Base-by-base conservation (phyloP, 2,888 invertebrate species). In the Rhimphoctona megacephalus region DNA sequence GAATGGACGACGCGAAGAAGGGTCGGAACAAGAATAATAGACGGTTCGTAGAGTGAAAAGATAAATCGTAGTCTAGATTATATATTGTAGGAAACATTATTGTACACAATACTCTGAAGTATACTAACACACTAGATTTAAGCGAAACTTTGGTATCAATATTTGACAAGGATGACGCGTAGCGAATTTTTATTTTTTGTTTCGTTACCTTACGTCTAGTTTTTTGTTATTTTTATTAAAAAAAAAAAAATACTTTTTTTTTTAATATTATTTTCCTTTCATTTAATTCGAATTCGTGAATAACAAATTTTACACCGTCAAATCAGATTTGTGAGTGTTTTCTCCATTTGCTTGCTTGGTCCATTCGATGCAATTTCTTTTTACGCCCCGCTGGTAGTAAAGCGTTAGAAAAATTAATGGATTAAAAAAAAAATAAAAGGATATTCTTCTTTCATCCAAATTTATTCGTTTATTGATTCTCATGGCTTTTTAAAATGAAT, bases 51-150 rank as follows among this genome's bases (percentile, higher is more conserved):
- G 83, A 83, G 54, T 78, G 82, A 76, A 85, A 46, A 39, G 66
- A 85, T 74, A 81, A 88, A 81, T 81, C 64, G 64, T 85, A 85
- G 86, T 77, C 49, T 87, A 88, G 73, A 82, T 77, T 83, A 80
- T 82, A 88, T 49, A 74, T 49, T 54, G 54, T 87, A 85, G 85
- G 73, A 36, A 54, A 89, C 89, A 85, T 91, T 90, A 82, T 91
- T 92, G 91, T 92, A 93, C 91, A 93, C 90, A 93, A 94, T 94
- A 94, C 92, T 93, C 93, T 89, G 91, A 92, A 79, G 91, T 93
- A 93, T 93, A 92, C 91, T 94, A 92, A 92, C 90, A 90, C 36
- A 83, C 17, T 93, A 93, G 91, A 46, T 85, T 79, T 93, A 93
- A 92, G 92, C 72, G 82, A 14, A 61, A 87, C 77, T 82, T 81